phyloP scores from a whole-genome alignment of 2,113 vertebrate genomes.

The Callocephalon fimbriatum region DNA sequence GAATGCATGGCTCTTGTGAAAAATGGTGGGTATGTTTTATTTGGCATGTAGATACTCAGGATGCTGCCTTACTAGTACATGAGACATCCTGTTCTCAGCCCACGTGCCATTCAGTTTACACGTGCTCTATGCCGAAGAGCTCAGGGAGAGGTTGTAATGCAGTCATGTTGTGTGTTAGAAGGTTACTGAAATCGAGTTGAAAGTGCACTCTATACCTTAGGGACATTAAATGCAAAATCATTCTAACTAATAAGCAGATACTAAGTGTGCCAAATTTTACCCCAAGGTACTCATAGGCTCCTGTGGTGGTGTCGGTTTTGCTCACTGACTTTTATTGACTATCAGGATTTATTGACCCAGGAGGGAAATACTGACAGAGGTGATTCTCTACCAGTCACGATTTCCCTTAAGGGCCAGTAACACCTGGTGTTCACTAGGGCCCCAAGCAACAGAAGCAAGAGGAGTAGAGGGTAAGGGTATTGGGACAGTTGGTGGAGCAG shows the following conservation, averaged over 20 bases:
- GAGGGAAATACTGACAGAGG: background rate
- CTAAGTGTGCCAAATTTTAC: background rate
- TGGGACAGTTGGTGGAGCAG: no score
- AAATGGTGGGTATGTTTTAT: accelerated
- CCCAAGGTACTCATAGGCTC: background rate
- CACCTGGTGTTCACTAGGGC: no score
- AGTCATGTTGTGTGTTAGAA: background rate
- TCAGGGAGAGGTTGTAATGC: accelerated
- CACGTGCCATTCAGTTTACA: accelerated
- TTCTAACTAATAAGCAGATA: background rate
- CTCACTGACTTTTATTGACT: slow-evolving; percentile 39
- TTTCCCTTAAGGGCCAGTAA: background rate
- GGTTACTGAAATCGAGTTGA: background rate
- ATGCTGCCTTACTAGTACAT: background rate
- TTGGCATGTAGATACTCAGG: accelerated
- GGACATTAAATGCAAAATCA: background rate
- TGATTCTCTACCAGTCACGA: background rate
- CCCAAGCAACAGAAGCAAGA: no score
- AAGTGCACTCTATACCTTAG: background rate
- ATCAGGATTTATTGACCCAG: slow-evolving; percentile 25
- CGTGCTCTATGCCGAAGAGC: accelerated
- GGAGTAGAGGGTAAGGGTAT: no score
- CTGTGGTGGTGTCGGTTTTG: background rate
- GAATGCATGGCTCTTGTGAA: accelerated
- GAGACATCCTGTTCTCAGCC: background rate